Evolutionary conservation across 2,888 invertebrate species (phyloP), one percentile per base, ranked within the genome.

Genomic region (Anarsia innoxiella): DNA sequence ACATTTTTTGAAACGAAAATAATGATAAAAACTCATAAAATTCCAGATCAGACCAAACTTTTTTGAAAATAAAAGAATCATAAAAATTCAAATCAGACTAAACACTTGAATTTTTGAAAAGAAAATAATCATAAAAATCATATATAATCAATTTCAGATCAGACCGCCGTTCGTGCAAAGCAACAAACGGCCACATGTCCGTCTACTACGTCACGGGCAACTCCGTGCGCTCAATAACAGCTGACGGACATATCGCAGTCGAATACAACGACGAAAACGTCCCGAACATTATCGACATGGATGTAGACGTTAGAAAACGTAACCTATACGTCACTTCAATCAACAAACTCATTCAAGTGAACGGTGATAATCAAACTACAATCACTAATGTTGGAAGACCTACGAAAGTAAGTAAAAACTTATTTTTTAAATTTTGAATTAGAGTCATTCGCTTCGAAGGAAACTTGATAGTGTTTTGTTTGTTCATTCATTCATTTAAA

Each of bases 101-200:
- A n/a, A n/a, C n/a, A n/a, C n/a, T n/a, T n/a, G n/a, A n/a, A n/a
- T n/a, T n/a, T n/a, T n/a, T n/a, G n/a, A n/a, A n/a, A n/a, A n/a
- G n/a, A n/a, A n/a, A n/a, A n/a, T n/a, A n/a, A n/a, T n/a, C n/a
- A n/a, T n/a, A n/a, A n/a, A n/a, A n/a, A n/a, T n/a, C n/a, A n/a
- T n/a, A n/a, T n/a, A n/a, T n/a, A n/a, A n/a, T n/a, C n/a, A n/a
- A 19, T 33, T 11, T 53, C 51, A 88, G 89, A 35, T 56, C 79
- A 0, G 90, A 93, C 59, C 87, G 86, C 31, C 82, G 78, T 10
- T 87, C 90, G 0, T 93, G 93, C 68, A 93, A 92, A 65, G 89
- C 91, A 1, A 61, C 80, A 0, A 86, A 87, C 36, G 79, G 86
- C 3, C 75, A 82, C 9, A 77, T 88, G 68, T 74, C 86, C 0